Evolutionary conservation across 2,797 vertebrate genomes (phyloP).

Genomic region (Coluber constrictor): DNA sequence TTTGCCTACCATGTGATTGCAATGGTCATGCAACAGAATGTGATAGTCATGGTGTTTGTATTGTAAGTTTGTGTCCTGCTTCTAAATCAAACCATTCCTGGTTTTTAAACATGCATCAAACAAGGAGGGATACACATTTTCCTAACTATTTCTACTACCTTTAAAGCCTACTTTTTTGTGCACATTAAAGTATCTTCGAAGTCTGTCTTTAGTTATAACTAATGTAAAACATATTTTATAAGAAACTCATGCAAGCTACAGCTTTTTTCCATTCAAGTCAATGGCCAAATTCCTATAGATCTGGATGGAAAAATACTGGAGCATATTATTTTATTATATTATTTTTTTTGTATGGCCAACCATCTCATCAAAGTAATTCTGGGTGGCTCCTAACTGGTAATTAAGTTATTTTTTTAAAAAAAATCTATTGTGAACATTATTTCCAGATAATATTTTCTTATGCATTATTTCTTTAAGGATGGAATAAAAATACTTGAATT

Average conservation of each 20-base stretch:
- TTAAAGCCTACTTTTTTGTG: not conserved
- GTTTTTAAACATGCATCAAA: not conserved
- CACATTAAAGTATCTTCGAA: not conserved
- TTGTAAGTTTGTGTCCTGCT: constrained; percentile 75
- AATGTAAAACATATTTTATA: not conserved
- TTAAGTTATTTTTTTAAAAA: not conserved
- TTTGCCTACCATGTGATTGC: constrained; percentile 89
- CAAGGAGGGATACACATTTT: not conserved
- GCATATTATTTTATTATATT: not conserved
- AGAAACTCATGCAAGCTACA: not conserved
- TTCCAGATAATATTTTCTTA: not conserved
- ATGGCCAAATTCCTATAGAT: constrained; percentile 12
- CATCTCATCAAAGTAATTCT: not conserved
- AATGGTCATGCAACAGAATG: constrained; percentile 82
- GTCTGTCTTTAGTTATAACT: not conserved
- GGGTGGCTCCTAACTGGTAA: not conserved
- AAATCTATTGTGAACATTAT: not conserved
- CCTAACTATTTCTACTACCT: not conserved
- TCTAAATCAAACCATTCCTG: not conserved
- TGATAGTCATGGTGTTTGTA: constrained; percentile 80
- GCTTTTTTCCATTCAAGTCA: not conserved
- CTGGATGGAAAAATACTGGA: not conserved
- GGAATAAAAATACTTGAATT: not conserved
- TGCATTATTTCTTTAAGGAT: not conserved
- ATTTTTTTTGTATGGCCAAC: not conserved